Base-by-base conservation (phyloP, 2,888 invertebrate genomes). In the Melanchra persicariae region DNA sequence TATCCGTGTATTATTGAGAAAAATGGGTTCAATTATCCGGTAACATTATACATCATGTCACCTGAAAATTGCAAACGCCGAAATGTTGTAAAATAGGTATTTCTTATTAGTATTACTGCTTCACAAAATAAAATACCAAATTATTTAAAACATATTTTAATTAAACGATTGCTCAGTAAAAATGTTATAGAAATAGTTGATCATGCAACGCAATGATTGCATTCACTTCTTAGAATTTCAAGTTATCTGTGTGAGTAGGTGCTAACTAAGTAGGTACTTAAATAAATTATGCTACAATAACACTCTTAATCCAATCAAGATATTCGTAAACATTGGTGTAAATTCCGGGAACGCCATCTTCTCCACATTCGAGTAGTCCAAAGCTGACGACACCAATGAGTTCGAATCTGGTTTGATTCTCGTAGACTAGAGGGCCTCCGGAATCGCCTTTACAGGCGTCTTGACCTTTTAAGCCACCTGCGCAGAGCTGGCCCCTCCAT, bases 381-480 rank as follows among this genome's bases (percentile, higher is more conserved):
- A 96, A 97, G 7, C 97, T 97, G 15, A 97, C 97, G 17, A 97
- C 88, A 0, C 97, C 97, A 7, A 85, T 45, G 0, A 87, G 84
- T 57, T 93, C 93, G 19, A 86, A 87, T 0, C 24, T 71, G 5
- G 80, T 74, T 10, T 64, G 77, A 40, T 87, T 87, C 4, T 91
- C 86, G 19, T 88, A 88, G 94, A 97, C 96, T 17, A 97, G 91
- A 0, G 97, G 97, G 0, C 97, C 97, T 1, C 97, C 97, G 57
- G 97, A 97, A 81, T 97, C 97, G 0, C 97, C 97, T 34, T 92
- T 88, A 85, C 97, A 97, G 1, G 97, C 96, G 87, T 97, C 97
- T 79, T 93, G 93, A 2, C 94, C 95, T 24, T 84, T 86, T 55
- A 90, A 89, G 1, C 97, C 97, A 1, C 97, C 97, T 1, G 97